A percentile compares a stretch with the other conserved stretches of the same genome.
Evolutionary conservation across 1,140 invertebrate genomes (phyloP).

Genomic region (Hetaerina americana): DNA sequence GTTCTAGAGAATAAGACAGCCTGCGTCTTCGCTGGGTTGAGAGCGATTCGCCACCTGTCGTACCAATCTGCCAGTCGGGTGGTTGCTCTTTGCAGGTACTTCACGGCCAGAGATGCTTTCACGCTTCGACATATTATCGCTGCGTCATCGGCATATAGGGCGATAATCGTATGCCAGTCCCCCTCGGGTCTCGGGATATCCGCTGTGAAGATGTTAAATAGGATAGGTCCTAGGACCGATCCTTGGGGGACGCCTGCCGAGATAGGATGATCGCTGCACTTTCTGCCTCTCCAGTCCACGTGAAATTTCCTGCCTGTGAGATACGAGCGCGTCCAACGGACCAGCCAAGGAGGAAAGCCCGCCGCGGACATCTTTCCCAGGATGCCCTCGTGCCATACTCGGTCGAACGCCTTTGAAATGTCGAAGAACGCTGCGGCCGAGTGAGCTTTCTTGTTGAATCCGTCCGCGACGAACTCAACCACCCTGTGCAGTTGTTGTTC

Average conservation of each 20-base stretch:
- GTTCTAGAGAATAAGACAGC: constrained; percentile 8
- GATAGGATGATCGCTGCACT: constrained; percentile 10
- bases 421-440: too few species aligned
- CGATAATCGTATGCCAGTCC: constrained; percentile 9
- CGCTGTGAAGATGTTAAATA: constrained; percentile 17
- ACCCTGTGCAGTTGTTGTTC: too few species aligned
- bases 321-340: too few species aligned
- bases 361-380: too few species aligned
- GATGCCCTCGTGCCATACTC: too few species aligned
- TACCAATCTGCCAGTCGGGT: constrained; percentile 14
- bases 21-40: constrained; percentile 20
- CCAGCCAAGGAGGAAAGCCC: too few species aligned
- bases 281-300: too few species aligned
- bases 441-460: too few species aligned
- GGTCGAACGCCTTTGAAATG: too few species aligned
- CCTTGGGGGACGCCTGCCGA: constrained; percentile 19
- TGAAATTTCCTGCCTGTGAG: too few species aligned
- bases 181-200: constrained; percentile 13
- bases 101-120: constrained; percentile 4
- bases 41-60: constrained; percentile 20
- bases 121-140: neutral
- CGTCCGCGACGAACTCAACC: too few species aligned
- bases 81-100: constrained; percentile 14
- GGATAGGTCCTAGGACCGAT: constrained; percentile 14
- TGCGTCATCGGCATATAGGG: constrained; percentile 20